Evolutionary conservation across 37 sponge, comb jelly and placozoan species (phyloP).

Genomic region (Haliclona indistincta): DNA sequence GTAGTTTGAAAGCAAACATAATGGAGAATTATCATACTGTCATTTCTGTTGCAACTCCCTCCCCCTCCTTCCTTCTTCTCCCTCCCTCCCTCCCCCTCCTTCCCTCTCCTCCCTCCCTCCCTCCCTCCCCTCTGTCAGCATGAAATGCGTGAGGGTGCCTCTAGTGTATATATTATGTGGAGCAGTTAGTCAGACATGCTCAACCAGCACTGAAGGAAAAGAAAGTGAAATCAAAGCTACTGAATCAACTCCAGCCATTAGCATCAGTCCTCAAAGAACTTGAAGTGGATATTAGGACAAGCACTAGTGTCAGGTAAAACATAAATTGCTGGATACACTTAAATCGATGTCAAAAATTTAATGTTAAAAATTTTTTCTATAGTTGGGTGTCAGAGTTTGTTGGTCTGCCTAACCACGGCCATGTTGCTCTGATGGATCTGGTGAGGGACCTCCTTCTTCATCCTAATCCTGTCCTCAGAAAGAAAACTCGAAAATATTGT

Average conservation of each 20-base stretch:
- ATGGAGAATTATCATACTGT: too few species aligned
- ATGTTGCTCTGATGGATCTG: conserved; percentile 71
- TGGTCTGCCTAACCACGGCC: conserved; percentile 72
- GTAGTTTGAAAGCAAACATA: too few species aligned
- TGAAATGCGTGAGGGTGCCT: conserved; percentile 56
- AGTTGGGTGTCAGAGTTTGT: conserved; percentile 82
- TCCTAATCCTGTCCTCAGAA: conserved; percentile 43
- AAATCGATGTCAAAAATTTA: too few species aligned
- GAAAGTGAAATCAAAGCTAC: conserved; percentile 62
- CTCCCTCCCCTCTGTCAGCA: conserved; percentile 41
- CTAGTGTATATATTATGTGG: conserved; percentile 74
- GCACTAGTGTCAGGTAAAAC: too few species aligned
- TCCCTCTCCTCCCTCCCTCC: neutral
- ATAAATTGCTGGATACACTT: neutral
- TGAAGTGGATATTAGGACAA: conserved; percentile 83
- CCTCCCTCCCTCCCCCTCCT: neutral
- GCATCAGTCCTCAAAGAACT: conserved; percentile 61
- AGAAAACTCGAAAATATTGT: conserved; percentile 51
- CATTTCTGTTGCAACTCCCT: too few species aligned
- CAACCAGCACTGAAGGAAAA: conserved; percentile 68
- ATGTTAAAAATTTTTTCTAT: too few species aligned
- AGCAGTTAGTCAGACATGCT: conserved; percentile 75
- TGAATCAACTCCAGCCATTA: conserved; percentile 66
- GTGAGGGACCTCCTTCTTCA: conserved; percentile 60
- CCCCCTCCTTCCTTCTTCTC: neutral